These are phyloP conservation scores for Bombus sylvicola DNA, from an alignment of 1,140 invertebrate genomes.

Conservation along the genomic window DNA sequence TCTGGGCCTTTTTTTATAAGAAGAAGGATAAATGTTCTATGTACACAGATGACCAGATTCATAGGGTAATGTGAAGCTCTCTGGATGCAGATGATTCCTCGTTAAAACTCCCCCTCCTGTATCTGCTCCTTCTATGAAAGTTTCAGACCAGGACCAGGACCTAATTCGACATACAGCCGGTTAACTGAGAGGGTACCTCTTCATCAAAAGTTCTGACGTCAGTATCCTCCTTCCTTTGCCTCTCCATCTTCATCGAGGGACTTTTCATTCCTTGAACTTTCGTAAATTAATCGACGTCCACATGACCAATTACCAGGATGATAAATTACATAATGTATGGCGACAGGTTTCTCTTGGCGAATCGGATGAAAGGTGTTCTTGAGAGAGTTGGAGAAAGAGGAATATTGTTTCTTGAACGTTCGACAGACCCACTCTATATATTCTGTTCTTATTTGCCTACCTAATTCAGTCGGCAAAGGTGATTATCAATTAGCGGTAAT, in stretches of 20 bases:
- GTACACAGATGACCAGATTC: background rate
- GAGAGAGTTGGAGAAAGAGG: background rate
- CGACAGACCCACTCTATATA: background rate
- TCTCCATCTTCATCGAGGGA: background rate
- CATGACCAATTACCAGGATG: conserved; percentile 15
- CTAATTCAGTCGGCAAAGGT: background rate
- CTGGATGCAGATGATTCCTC: background rate
- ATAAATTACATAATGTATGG: conserved; percentile 27
- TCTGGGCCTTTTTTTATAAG: rapidly evolving
- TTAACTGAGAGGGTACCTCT: no score
- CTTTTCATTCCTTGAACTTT: background rate
- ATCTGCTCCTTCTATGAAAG: background rate
- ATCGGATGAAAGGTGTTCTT: background rate
- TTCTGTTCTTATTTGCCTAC: background rate
- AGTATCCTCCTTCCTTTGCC: background rate
- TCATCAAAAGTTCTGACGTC: no score
- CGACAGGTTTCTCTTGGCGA: background rate
- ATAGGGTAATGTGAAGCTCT: background rate
- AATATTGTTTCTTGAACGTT: background rate
- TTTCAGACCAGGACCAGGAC: background rate
- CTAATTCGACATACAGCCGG: background rate
- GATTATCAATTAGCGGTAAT: conserved; percentile 57
- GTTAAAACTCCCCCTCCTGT: background rate
- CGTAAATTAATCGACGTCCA: conserved; percentile 21
- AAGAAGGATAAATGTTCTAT: background rate